These are phyloP conservation scores for Paratrypauchen microcephalus DNA, from an alignment of 2,797 vertebrate species.

Conservation along the genomic window DNA sequence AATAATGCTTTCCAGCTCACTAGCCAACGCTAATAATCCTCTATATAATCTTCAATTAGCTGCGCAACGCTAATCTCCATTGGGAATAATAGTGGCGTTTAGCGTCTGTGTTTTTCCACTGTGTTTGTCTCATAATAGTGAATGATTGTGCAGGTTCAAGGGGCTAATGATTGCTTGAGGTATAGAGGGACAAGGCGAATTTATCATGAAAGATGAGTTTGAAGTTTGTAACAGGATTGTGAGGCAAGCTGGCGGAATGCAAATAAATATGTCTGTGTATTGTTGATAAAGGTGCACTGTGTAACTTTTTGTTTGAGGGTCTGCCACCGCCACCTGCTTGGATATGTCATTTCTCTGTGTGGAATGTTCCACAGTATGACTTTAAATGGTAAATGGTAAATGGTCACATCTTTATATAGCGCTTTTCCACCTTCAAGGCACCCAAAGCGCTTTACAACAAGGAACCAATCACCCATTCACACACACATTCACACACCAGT, in stretches of 20 bases:
- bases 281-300: background rate
- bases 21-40: conserved; percentile 79
- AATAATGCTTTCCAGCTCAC: conserved; percentile 80
- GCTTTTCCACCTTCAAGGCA: no score
- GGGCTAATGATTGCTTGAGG: conserved; percentile 49
- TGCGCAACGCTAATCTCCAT: conserved; percentile 70
- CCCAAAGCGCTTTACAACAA: no score
- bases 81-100: conserved; percentile 68
- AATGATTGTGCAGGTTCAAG: conserved; percentile 36
- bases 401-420: no score
- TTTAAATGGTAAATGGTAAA: no score
- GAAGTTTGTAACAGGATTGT: conserved; percentile 1
- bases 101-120: conserved; percentile 47
- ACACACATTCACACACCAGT: no score
- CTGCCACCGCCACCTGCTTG: no score
- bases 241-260: background rate
- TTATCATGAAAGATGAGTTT: conserved; percentile 65
- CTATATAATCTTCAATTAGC: conserved; percentile 83
- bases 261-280: background rate
- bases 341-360: no score
- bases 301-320: no score
- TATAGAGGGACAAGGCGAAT: conserved; percentile 14
- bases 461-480: no score
- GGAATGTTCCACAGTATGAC: no score
- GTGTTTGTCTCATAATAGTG: conserved; percentile 40